Evolutionary conservation across 2,797 vertebrate genomes (phyloP), one percentile per base, ranked within the genome.

Genomic region (Malacoraja senta): DNA sequence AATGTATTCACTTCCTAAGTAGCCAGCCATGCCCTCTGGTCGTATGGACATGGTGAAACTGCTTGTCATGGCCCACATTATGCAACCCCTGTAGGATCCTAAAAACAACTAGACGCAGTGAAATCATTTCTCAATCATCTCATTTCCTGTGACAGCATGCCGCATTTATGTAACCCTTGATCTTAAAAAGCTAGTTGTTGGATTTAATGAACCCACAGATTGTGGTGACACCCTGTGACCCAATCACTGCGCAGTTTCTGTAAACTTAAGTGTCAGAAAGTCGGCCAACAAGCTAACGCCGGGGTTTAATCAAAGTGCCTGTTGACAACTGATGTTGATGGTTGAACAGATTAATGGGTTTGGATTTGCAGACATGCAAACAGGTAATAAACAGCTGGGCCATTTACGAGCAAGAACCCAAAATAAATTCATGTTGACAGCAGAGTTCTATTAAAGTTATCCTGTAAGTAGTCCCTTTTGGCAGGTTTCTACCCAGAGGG

Each of bases 321-420:
- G 76, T 78, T 78, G 76, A 35, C 76, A 78, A 32, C 76, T 78
- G 76, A 78, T 78, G 80, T 8, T 21, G 35, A 24, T 44, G 79
- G 38, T 21, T 21, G 17, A 19, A 44, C 6, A 44, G 79, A 80
- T 80, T 38, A 44, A 21, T 80, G 79, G 79, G 38, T 44, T 80
- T 38, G 26, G 76, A 77, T 77, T 77, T 77, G 29, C 29, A 10
- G 29, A 32, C 76, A 32, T 9, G 29, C 7, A 78, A 32, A 78
- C 32, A 78, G 32, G 77, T 78, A 78, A 35, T 78, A 78, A 78
- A 78, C 77, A 78, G 77, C 77, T 78, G 77, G 77, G 35, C n/a
- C 77, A 35, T 35, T 78, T 32, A 35, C 8, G 8, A 26, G 44
- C 21, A 53, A 83, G 80, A 53, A 83, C 24, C 44, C 21, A 58